phyloP scores from a whole-genome alignment of 2,888 invertebrate species.

The Lingula anatina region DNA sequence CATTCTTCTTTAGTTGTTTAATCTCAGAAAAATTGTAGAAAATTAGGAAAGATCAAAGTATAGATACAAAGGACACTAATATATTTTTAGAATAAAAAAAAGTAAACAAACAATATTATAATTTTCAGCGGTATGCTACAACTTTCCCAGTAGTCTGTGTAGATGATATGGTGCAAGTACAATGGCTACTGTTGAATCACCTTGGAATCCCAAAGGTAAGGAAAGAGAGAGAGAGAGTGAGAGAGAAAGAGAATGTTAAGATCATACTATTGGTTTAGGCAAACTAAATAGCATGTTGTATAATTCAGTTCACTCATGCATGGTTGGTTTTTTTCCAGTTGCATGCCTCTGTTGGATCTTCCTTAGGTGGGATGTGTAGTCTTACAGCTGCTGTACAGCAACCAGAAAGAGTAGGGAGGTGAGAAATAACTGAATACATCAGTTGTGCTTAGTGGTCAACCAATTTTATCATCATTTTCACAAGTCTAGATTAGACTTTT shows the following conservation, averaged over 20 bases:
- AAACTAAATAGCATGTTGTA: not conserved
- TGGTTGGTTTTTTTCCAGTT: slow-evolving; percentile 22
- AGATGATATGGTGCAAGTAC: slow-evolving; percentile 44
- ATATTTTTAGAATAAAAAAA: too few relatives aligned
- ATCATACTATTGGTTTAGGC: not conserved
- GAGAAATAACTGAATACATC: slow-evolving; percentile 1
- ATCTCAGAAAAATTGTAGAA: too few relatives aligned
- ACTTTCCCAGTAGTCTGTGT: slow-evolving; percentile 46
- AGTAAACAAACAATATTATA: too few relatives aligned
- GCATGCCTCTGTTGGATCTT: slow-evolving; percentile 47
- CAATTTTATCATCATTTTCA: too few relatives aligned
- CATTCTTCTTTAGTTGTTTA: too few relatives aligned
- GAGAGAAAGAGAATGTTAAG: not conserved
- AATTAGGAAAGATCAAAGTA: too few relatives aligned
- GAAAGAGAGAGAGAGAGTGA: not conserved
- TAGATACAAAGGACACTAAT: too few relatives aligned
- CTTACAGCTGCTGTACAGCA: slow-evolving; percentile 30
- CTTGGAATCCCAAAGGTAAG: slow-evolving; percentile 43
- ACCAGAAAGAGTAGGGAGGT: slow-evolving; percentile 45
- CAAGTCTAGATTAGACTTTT: too few relatives aligned
- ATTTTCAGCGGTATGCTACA: slow-evolving; percentile 43
- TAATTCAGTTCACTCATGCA: not conserved
- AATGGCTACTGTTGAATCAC: slow-evolving; percentile 41
- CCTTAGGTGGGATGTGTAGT: slow-evolving; percentile 49
- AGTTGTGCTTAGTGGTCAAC: too few relatives aligned